Base-by-base conservation (phyloP, 1,140 invertebrate species). In the Alviniconcha marisindica region DNA sequence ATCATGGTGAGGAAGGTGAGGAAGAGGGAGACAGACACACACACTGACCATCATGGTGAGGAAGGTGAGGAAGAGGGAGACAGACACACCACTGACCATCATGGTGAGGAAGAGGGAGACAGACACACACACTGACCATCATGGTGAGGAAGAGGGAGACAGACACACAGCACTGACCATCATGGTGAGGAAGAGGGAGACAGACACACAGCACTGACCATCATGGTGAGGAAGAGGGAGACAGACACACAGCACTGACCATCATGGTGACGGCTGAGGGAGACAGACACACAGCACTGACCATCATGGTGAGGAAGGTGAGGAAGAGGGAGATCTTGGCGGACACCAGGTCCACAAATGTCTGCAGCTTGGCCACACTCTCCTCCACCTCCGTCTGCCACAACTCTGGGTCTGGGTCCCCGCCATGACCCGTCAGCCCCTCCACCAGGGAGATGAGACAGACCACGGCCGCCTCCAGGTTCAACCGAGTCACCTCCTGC, bases 381-480 rank as follows among this genome's bases (percentile, higher is more conserved):
- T 90, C 90, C 69, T 85, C 89, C 28, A 93, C 83, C n/a, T 89
- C 87, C n/a, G 87, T 83, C 21, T 89, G 83, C 90, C 91, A 93
- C 33, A 60, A 21, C 0, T 40, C 12, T 54, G 44, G 44, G 38
- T 76, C 73, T 28, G 28, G 56, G n/a, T 33, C 33, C 40, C 48
- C 10, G 31, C 33, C 48, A 51, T 88, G 86, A 12, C 85, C 73
- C 12, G 87, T 74, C n/a, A 92, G 77, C 33, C 89, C 89, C 14
- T 93, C 91, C 0, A 92, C 88, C 81, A 88, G 86, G 1, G 91
- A 91, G 15, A 89, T 86, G 84, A 97, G 93, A 91, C 96, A 97
- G 95, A 97, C 97, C 0, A 97, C 95, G 88, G 96, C 96, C 0
- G 97, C 97, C 93, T 98, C 97, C 42, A 97, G 97, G 89, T 98